These are phyloP conservation scores for Rhinogobio ventralis DNA, from an alignment of 2,797 vertebrate species.

Conservation along the genomic window DNA sequence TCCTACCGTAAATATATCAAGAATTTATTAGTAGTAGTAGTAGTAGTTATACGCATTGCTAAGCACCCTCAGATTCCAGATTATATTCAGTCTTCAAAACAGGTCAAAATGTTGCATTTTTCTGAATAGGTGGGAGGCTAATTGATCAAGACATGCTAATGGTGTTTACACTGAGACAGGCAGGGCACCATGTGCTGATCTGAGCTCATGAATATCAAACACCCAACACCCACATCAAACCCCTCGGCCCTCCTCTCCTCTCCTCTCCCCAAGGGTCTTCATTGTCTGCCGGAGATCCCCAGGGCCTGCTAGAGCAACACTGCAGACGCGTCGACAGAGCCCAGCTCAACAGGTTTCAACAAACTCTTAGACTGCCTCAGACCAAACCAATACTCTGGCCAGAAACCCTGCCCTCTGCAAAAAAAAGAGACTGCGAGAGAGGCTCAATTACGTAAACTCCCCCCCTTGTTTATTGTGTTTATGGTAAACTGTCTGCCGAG, in stretches of 20 bases:
- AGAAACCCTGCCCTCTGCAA: slow-evolving; percentile 32
- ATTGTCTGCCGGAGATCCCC: slow-evolving; percentile 39
- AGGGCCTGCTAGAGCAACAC: slow-evolving; percentile 37
- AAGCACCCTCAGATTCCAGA: too few relatives aligned
- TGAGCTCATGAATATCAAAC: slow-evolving; percentile 57
- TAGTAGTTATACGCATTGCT: too few relatives aligned
- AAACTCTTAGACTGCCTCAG: slow-evolving; percentile 27
- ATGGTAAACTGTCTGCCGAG: slow-evolving; percentile 62
- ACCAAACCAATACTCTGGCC: slow-evolving; percentile 33
- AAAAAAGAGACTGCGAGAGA: slow-evolving; percentile 4
- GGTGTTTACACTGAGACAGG: slow-evolving; percentile 47
- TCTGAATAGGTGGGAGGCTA: slow-evolving; percentile 17
- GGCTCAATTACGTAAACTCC: slow-evolving; percentile 38
- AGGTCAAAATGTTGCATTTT: background rate
- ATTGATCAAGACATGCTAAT: slow-evolving; percentile 47
- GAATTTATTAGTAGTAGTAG: too few relatives aligned
- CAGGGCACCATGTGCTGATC: slow-evolving; percentile 37
- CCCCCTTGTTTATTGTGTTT: slow-evolving; percentile 52
- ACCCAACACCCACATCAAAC: too few relatives aligned
- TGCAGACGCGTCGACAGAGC: slow-evolving; percentile 16
- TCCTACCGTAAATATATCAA: too few relatives aligned
- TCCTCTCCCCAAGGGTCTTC: slow-evolving; percentile 38
- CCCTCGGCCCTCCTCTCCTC: slow-evolving; percentile 16
- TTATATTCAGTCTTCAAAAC: background rate
- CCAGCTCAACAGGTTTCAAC: slow-evolving; percentile 48